These are phyloP conservation scores for Phalacrocorax brasilianus DNA, from an alignment of 2,113 vertebrate species.

Conservation along the genomic window DNA sequence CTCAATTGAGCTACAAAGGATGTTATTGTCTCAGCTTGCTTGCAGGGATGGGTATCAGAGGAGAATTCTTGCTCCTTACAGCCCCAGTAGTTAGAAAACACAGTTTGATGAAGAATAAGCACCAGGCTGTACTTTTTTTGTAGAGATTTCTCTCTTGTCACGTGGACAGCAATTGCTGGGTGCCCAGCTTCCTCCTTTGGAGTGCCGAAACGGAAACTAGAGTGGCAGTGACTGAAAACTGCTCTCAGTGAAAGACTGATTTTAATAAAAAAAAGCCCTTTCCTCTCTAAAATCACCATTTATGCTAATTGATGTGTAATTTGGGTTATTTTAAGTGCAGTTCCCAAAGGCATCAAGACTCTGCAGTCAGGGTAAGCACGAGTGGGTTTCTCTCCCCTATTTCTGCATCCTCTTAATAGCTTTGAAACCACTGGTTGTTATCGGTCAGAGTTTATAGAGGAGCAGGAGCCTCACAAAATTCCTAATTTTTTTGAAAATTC, in stretches of 20 bases:
- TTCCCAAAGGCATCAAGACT: not conserved
- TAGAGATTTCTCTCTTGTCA: not conserved
- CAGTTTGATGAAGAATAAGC: not conserved
- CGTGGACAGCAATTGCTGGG: fast-evolving
- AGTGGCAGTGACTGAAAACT: not conserved
- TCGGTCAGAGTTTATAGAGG: not conserved
- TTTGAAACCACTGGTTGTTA: not conserved
- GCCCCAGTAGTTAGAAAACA: too few species aligned
- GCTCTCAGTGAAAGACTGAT: not conserved
- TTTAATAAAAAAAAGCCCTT: not conserved
- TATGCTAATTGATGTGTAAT: not conserved
- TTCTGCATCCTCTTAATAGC: not conserved
- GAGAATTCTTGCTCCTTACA: not conserved
- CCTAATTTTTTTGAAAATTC: not conserved
- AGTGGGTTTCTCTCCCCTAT: not conserved
- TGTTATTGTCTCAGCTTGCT: not conserved
- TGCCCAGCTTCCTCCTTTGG: fast-evolving
- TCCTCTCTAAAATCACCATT: not conserved
- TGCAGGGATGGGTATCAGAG: not conserved
- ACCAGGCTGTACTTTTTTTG: fast-evolving
- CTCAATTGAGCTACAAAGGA: not conserved
- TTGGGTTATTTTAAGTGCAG: not conserved
- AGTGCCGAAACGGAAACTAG: fast-evolving
- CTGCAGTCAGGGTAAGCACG: not conserved
- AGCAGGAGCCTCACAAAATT: not conserved